Base-by-base conservation (phyloP, 2,113 vertebrate genomes). In the Asarcornis scutulata region DNA sequence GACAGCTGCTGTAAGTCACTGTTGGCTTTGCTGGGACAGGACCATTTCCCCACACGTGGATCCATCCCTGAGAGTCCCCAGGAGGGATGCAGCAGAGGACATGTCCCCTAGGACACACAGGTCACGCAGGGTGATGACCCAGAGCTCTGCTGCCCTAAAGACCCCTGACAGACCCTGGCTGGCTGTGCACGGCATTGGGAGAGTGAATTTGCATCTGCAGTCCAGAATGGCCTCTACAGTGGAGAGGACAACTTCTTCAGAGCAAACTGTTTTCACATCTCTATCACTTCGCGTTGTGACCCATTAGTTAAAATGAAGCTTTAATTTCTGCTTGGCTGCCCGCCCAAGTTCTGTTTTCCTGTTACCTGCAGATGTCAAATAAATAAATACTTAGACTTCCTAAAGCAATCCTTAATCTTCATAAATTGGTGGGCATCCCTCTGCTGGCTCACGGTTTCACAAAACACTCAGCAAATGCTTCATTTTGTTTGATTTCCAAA, bases 21-120 rank as follows among this genome's bases (percentile, higher is more conserved):
- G 44, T 13, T 62, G 53, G 31, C 48, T 82, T n/a, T 69, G 46
- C 12, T 11, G 9, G 36, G 53, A 55, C 7, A 17, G 11, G 36
- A 11, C 14, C 21, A 2, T 75, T 66, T 34, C 55, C 72, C 2
- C 6, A 11, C 36, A 1, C 4, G 29, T 27, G 26, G 32, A 25
- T 46, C 22, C 8, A 1, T 50, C 44, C 66, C n/a, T 36, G 26
- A 3, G 53, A 29, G 40, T 32, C 31, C 32, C 8, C 83, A 26
- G 0, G 48, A 3, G 17, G 3, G 23, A 7, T 64, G n/a, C 26
- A 48, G 3, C 2, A 68, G 14, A 46, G 52, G 22, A 64, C 14
- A 14, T 26, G 17, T 1, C 36, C 23, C 8, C 3, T 1, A 1
- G 7, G 4, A 6, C 20, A 4, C 22, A 4, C 62, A 7, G 21